A percentile compares a stretch with the other conserved stretches of the same genome.
These are phyloP conservation scores for Microcebus lehilahytsara DNA, from an alignment of 2,113 vertebrate species.

Conservation along the genomic window DNA sequence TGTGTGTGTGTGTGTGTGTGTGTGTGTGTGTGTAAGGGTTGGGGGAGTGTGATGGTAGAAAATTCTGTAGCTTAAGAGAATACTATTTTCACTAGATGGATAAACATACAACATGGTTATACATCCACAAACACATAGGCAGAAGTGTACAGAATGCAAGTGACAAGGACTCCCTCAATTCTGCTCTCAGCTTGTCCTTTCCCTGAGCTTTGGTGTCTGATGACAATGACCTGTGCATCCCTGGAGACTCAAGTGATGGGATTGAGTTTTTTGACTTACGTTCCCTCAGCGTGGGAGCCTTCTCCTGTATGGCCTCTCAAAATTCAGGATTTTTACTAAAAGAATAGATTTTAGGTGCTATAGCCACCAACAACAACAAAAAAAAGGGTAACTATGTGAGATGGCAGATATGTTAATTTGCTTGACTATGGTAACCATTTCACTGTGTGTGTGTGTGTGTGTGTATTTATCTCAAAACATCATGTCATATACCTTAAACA, in stretches of 20 bases:
- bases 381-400: background rate
- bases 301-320: background rate
- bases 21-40: background rate
- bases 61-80: background rate
- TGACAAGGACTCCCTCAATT: background rate
- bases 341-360: background rate
- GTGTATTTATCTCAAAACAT: background rate
- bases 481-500: background rate
- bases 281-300: background rate
- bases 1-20: no score
- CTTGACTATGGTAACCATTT: background rate
- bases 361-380: background rate
- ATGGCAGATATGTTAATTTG: background rate
- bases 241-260: background rate
- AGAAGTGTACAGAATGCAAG: background rate
- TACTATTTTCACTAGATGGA: background rate
- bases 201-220: background rate
- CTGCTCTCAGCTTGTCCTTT: background rate
- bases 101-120: background rate
- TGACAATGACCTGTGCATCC: background rate
- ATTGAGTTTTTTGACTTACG: background rate
- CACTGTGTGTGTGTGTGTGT: background rate
- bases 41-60: background rate
- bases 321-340: background rate
- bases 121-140: background rate